A percentile compares a stretch with the other conserved stretches of the same genome.
Evolutionary conservation across 2,797 vertebrate species (phyloP).

Genomic region (Diceros bicornis): DNA sequence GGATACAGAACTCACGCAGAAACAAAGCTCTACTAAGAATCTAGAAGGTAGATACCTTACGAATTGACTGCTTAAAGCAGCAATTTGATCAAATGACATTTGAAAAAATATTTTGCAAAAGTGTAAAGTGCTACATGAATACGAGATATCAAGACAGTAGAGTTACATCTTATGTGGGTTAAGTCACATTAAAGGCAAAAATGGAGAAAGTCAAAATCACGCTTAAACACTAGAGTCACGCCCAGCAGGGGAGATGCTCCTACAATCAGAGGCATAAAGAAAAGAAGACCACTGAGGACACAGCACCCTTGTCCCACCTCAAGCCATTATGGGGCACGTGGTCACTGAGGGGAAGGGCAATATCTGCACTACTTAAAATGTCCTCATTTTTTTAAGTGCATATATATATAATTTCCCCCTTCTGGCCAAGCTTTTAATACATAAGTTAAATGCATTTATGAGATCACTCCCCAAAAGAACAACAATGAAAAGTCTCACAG

Average conservation of each 20-base stretch:
- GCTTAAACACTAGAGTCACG: background rate
- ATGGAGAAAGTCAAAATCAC: slow-evolving; percentile 2
- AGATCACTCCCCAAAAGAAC: slow-evolving; percentile 12
- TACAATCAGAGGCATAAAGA: background rate
- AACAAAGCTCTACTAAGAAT: slow-evolving; percentile 33
- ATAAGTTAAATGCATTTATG: slow-evolving; percentile 38
- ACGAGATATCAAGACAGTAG: background rate
- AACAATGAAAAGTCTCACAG: slow-evolving; percentile 23
- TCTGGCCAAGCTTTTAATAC: slow-evolving; percentile 1
- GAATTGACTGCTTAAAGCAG: background rate
- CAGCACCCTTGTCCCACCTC: background rate
- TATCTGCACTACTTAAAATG: background rate
- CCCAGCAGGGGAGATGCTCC: background rate
- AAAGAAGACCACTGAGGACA: background rate
- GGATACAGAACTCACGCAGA: slow-evolving; percentile 42
- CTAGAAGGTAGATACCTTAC: slow-evolving; percentile 45
- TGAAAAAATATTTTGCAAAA: background rate
- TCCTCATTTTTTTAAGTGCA: background rate
- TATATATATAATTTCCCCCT: background rate
- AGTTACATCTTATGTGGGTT: background rate
- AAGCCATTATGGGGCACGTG: background rate
- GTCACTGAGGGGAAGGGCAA: background rate
- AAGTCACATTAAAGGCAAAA: background rate
- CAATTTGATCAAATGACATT: slow-evolving; percentile 30
- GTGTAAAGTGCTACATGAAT: background rate